Base-by-base conservation (phyloP, 2,797 vertebrate genomes). In the Decapterus maruadsi region DNA sequence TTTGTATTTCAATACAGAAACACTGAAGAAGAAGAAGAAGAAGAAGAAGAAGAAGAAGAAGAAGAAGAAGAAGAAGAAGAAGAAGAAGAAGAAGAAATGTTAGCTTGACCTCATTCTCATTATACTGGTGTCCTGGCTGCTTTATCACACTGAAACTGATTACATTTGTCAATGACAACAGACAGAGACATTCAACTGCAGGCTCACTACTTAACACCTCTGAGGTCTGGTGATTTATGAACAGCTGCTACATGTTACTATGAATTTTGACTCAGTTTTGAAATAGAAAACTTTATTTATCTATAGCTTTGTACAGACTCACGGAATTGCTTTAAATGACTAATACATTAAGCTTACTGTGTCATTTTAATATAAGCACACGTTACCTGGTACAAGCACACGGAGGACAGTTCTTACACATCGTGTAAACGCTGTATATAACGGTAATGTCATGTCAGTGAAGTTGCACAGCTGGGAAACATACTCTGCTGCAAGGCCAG, bases 401-500 rank as follows among this genome's bases (percentile, higher is more conserved):
- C 29, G 36, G 19, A 22, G 1, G 31, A 48, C 7, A 26, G 26
- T 29, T 19, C 22, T 66, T 6, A 22, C 50, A 17, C 59, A 20
- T 19, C 0, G 43, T 61, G 59, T 20, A 34, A 34, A 34, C 64
- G 69, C 71, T 8, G 26, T 26, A 6, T 63, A n/a, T 68, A 78
- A 78, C 78, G 65, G 73, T 22, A 1, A 26, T 26, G 26, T 26
- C 26, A 80, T 72, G 80, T 65, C 67, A 65, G 53, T 54, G 14
- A 82, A 91, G 86, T 88, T 79, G 31, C 60, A 85, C 78, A 81
- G 83, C 81, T 87, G 72, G 71, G 61, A 56, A 68, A 74, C 64
- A 78, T 12, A 48, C 63, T 72, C 50, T 72, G 77, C 38, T 54
- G 48, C 73, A 82, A 93, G 92, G 93, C 91, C 92, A 88, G 82